Evolutionary conservation across 2,888 invertebrate species (phyloP).

Genomic region (Chirona hameri): DNA sequence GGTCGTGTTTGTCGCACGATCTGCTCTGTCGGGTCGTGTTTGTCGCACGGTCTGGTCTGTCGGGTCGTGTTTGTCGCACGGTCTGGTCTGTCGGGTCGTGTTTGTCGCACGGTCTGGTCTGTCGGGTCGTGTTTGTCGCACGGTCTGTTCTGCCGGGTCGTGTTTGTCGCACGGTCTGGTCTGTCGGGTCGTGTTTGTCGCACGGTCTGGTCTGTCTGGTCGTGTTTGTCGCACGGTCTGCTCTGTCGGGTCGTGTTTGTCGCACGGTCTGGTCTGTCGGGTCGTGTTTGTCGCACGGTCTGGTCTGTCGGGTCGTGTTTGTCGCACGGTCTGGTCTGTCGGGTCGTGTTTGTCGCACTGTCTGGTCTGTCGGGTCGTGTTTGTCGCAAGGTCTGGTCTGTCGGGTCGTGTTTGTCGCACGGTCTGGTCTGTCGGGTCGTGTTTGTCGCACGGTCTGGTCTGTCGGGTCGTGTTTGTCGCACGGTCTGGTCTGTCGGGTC

Average conservation of each 20-base stretch:
- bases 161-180: neutral
- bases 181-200: constrained; percentile 39
- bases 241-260: constrained; percentile 39
- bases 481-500: constrained; percentile 39
- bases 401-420: constrained; percentile 39
- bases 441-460: neutral
- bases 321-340: constrained; percentile 34
- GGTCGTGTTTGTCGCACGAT: neutral
- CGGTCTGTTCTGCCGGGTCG: constrained; percentile 39
- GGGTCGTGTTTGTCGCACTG: constrained; percentile 35
- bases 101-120: neutral
- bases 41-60: neutral
- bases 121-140: constrained; percentile 39
- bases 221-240: neutral
- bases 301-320: constrained; percentile 39
- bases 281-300: neutral
- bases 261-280: constrained; percentile 39
- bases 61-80: constrained; percentile 39
- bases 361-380: constrained; percentile 39
- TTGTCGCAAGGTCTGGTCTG: neutral
- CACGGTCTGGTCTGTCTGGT: constrained; percentile 35
- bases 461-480: constrained; percentile 39
- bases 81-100: constrained; percentile 39
- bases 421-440: constrained; percentile 39
- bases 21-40: constrained; percentile 39